Percentiles rank a stretch among this genome's conserved stretches.
These are phyloP conservation scores for Habroteleia sp. DNA, from an alignment of 2,888 invertebrate genomes.

Conservation along the genomic window DNA sequence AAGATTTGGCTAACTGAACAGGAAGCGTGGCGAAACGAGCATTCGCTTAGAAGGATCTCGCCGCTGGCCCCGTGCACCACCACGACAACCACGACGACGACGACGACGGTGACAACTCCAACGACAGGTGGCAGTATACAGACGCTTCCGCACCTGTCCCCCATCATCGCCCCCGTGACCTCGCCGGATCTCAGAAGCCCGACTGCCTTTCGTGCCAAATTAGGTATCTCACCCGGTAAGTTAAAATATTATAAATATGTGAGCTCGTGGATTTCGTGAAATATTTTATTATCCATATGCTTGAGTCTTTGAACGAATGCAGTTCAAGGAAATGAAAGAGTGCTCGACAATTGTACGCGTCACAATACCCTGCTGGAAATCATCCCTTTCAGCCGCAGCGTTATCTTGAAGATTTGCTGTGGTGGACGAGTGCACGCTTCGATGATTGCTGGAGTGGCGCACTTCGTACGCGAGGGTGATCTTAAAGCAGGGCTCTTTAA, in stretches of 20 bases:
- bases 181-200: slow-evolving; percentile 77
- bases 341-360: slow-evolving; percentile 24
- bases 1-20: slow-evolving; percentile 78
- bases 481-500: slow-evolving; percentile 77
- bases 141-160: slow-evolving; percentile 77
- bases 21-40: slow-evolving; percentile 79
- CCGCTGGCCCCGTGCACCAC: slow-evolving; percentile 71
- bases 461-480: slow-evolving; percentile 66
- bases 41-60: slow-evolving; percentile 75
- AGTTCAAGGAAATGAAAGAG: slow-evolving; percentile 4
- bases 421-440: slow-evolving; percentile 65
- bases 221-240: slow-evolving; percentile 78
- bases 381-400: slow-evolving; percentile 59
- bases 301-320: no score
- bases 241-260: slow-evolving; percentile 11
- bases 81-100: slow-evolving; percentile 68
- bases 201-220: slow-evolving; percentile 75
- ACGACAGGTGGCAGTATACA: slow-evolving; percentile 73
- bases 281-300: no score
- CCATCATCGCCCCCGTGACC: slow-evolving; percentile 75
- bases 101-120: slow-evolving; percentile 69
- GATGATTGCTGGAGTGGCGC: slow-evolving; percentile 60
- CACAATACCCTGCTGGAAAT: slow-evolving; percentile 58
- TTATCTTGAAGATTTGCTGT: slow-evolving; percentile 67
- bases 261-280: no score